Evolutionary conservation across 2,113 vertebrate species (phyloP), one percentile per base, ranked within the genome.

Genomic region (Naja naja): DNA sequence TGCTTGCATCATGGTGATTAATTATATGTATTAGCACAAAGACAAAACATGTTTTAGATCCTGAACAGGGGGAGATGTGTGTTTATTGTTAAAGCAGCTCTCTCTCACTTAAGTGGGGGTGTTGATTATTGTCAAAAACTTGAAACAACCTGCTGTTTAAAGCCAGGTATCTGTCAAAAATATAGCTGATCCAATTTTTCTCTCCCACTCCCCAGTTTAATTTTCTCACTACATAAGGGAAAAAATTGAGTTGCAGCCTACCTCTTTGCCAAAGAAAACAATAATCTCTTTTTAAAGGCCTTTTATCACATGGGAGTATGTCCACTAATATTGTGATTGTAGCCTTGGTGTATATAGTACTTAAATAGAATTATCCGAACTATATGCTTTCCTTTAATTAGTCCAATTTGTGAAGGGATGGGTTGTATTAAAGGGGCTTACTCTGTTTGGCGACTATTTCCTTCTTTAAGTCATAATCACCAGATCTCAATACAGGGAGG

Each of bases 1-100:
- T 94, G 95, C 95, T 96, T 96, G 96, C 94, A 91, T 93, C 93
- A 92, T n/a, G 18, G 95, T 96, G 94, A 96, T 96, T 96, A 97
- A 96, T 96, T 96, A 97, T 9, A 88, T 16, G 93, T 43, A 3
- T 94, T 96, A 94, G 95, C 93, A 95, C 95, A 96, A 94, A 90
- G 92, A 94, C 88, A 94, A 94, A 94, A 94, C 95, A 95, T 91
- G 93, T 95, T 93, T 39, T 94, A 18, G 60, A 58, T 95, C 95
- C 94, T 95, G 89, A 85, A 93, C 27, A 43, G 56, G 87, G 58
- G 74, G 74, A 43, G 74, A 43, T 81, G 34, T 22, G 74, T 91
- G 95, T 94, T 93, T 16, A 81, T 94, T 94, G 90, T 93, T 53
- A 87, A 93, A 90, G 45, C 55, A 52, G 88, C 43, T 90, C 45